Evolutionary conservation across 1,140 invertebrate species (phyloP), one percentile per base, ranked within the genome.

Genomic region (Panulirus ornatus): DNA sequence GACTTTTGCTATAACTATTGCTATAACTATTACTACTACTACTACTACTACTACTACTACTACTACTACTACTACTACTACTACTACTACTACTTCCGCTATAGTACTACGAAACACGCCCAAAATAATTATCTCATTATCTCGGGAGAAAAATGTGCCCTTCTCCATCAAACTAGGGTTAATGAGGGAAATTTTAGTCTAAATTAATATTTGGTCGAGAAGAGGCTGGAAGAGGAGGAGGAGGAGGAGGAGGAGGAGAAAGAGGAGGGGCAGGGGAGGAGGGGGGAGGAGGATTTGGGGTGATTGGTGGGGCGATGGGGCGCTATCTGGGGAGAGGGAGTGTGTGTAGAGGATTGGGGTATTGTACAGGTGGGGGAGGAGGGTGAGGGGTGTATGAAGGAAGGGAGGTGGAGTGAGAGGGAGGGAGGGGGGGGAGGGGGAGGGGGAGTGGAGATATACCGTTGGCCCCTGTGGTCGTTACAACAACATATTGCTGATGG

Each of bases 141-240:
- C n/a, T n/a, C n/a, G 47, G 36, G 51, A 81, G n/a, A 14, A 34
- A 54, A 42, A 81, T 58, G 47, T 27, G 47, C 73, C 40, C 73
- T 76, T 81, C 58, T 66, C 58, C 78, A 81, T 81, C 78, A 81
- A 30, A 19, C 78, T 47, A 27, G 3, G 1, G 58, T 66, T 81
- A 81, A 81, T 81, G 78, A 81, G 58, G n/a, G 78, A 81, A 34
- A 81, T 81, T 81, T 81, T 81, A 58, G 22, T n/a, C 78, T 58
- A 81, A 81, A 81, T 81, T 81, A 81, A 81, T 81, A 81, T 58
- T 58, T n/a, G 78, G 30, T 54, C 54, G 54, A 81, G 58, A 42
- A 81, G 78, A 42, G 38, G 16, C 8, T n/a, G 42, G 8, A 34
- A 27, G n/a, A 42, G 40, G 42, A 30, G 76, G 42, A 79, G 44